Conservation (phyloP, 2,888 invertebrate species). For the Drosophila yooni region DNA sequence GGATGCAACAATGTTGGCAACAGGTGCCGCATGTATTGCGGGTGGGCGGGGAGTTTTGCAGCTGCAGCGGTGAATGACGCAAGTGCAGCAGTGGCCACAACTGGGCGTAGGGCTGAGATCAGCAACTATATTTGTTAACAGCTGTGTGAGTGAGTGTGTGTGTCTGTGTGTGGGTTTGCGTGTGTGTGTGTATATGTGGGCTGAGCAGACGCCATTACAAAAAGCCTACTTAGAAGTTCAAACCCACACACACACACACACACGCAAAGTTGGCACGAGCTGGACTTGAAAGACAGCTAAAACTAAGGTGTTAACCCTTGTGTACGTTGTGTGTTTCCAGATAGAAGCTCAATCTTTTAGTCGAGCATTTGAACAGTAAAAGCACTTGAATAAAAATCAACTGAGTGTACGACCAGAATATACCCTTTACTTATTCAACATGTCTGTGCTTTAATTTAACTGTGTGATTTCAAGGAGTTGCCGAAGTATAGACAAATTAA, state of each 20-base stretch:
- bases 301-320: conserved; percentile 63
- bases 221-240: conserved; percentile 51
- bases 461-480: background rate
- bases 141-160: background rate
- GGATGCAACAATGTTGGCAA: conserved; percentile 13
- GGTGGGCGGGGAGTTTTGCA: conserved; percentile 6
- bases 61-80: conserved; percentile 56
- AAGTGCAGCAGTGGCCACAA: conserved; percentile 31
- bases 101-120: conserved; percentile 55
- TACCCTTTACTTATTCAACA: background rate
- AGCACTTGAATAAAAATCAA: conserved; percentile 57
- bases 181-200: conserved; percentile 52
- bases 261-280: conserved; percentile 53
- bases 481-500: too few species aligned
- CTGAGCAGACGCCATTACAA: conserved; percentile 47
- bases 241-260: conserved; percentile 41
- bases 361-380: conserved; percentile 53
- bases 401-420: background rate
- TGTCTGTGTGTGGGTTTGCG: conserved; percentile 35
- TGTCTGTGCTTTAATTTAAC: background rate
- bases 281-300: conserved; percentile 41
- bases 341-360: conserved; percentile 68
- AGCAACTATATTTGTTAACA: conserved; percentile 22
- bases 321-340: conserved; percentile 26
- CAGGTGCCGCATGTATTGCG: conserved; percentile 13